These are phyloP conservation scores for Nibea albiflora DNA, from an alignment of 2,113 vertebrate species.

Conservation along the genomic window DNA sequence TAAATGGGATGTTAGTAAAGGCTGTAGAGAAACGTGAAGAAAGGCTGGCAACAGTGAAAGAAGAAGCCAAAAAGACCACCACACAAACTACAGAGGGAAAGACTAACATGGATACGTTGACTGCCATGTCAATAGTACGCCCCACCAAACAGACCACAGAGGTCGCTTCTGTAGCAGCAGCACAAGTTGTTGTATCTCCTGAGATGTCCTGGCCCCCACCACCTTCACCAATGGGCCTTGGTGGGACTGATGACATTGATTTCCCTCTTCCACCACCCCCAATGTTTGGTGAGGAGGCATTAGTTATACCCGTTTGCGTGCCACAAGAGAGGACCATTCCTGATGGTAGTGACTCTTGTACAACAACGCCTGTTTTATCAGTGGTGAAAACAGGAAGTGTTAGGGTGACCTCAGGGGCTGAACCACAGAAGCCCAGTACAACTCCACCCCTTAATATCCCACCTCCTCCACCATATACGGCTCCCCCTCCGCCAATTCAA, in stretches of 20 bases:
- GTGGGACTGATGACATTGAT: slow-evolving; percentile 83
- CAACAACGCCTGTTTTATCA: slow-evolving; percentile 7
- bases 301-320: slow-evolving; percentile 71
- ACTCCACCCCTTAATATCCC: slow-evolving; percentile 60
- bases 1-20: slow-evolving; percentile 68
- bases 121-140: slow-evolving; percentile 43
- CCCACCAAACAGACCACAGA: slow-evolving; percentile 75
- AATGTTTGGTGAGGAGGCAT: slow-evolving; percentile 51
- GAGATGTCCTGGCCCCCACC: slow-evolving; percentile 85
- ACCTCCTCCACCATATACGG: slow-evolving; percentile 69
- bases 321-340: slow-evolving; percentile 2
- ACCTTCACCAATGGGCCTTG: slow-evolving; percentile 73
- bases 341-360: background rate
- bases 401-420: slow-evolving; percentile 5
- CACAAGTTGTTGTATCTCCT: slow-evolving; percentile 45
- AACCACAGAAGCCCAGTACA: slow-evolving; percentile 26
- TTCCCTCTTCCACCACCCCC: slow-evolving; percentile 77
- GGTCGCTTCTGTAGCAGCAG: slow-evolving; percentile 1
- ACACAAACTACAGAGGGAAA: slow-evolving; percentile 43
- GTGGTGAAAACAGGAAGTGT: slow-evolving; percentile 14
- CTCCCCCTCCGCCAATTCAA: slow-evolving; percentile 56
- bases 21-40: slow-evolving; percentile 55
- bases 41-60: slow-evolving; percentile 39
- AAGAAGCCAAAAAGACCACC: slow-evolving; percentile 24
- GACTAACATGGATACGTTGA: slow-evolving; percentile 2